Conservation (phyloP, 2,888 invertebrate species). For the Napeogenes sylphis region DNA sequence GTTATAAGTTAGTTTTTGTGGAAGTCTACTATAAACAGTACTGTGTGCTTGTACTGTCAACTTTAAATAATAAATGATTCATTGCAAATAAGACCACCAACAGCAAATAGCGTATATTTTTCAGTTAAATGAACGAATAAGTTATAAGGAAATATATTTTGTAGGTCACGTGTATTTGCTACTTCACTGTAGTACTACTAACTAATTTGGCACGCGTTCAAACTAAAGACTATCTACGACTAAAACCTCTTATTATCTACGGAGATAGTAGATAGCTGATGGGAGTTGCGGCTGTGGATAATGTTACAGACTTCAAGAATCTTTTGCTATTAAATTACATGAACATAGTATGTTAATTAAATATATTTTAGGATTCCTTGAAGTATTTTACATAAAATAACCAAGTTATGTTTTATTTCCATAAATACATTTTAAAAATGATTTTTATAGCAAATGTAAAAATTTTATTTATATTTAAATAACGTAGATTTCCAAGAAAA, state of each 20-base stretch:
- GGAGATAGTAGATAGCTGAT: constrained; percentile 11
- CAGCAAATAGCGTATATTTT: constrained; percentile 6
- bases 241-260: constrained; percentile 44
- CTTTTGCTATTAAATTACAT: not conserved
- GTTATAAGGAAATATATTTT: constrained; percentile 24
- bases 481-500: too few relatives aligned
- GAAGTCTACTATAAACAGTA: too few relatives aligned
- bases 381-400: too few relatives aligned
- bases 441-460: too few relatives aligned
- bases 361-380: too few relatives aligned
- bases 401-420: too few relatives aligned
- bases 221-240: constrained; percentile 47
- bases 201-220: constrained; percentile 61
- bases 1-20: too few relatives aligned
- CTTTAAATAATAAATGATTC: not conserved
- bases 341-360: too few relatives aligned
- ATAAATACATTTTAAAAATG: too few relatives aligned
- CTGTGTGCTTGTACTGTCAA: too few relatives aligned
- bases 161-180: constrained; percentile 30
- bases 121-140: constrained; percentile 10
- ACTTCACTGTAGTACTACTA: constrained; percentile 37
- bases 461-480: too few relatives aligned
- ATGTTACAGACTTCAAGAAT: constrained; percentile 10
- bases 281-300: constrained; percentile 12
- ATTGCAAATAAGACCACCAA: not conserved